Conservation (phyloP, 2,797 vertebrate species). For the Alosa sapidissima region DNA sequence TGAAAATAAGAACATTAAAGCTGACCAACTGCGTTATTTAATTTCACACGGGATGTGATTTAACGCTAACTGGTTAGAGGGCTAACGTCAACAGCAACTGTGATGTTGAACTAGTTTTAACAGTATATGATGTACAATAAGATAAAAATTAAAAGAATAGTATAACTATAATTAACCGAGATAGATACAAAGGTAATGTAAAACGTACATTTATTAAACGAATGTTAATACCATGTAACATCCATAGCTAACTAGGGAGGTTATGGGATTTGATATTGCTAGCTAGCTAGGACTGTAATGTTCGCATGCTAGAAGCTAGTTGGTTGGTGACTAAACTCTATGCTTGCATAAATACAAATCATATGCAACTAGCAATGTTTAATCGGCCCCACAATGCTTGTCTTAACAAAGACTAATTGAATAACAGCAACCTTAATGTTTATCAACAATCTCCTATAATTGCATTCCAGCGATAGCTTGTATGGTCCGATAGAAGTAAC, state of each 20-base stretch:
- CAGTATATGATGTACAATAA: neutral
- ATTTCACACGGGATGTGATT: neutral
- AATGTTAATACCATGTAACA: neutral
- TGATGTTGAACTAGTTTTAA: neutral
- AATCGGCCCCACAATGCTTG: neutral
- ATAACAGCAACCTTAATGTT: neutral
- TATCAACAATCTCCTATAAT: neutral
- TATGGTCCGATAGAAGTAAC: neutral
- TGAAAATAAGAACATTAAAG: neutral
- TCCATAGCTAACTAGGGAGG: neutral
- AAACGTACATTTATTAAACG: neutral
- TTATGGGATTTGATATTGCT: neutral
- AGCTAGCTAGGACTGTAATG: neutral
- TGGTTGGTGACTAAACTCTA: neutral
- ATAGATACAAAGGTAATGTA: neutral
- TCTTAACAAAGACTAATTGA: neutral
- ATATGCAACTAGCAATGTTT: neutral
- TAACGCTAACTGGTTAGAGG: neutral
- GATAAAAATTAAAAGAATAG: neutral
- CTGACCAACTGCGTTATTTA: neutral
- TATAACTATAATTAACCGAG: neutral
- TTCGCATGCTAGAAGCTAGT: neutral
- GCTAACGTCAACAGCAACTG: neutral
- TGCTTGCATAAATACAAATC: neutral
- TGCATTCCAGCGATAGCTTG: neutral